phyloP scores from a whole-genome alignment of 1,140 invertebrate species.

The Hydropsyche tenuis region DNA sequence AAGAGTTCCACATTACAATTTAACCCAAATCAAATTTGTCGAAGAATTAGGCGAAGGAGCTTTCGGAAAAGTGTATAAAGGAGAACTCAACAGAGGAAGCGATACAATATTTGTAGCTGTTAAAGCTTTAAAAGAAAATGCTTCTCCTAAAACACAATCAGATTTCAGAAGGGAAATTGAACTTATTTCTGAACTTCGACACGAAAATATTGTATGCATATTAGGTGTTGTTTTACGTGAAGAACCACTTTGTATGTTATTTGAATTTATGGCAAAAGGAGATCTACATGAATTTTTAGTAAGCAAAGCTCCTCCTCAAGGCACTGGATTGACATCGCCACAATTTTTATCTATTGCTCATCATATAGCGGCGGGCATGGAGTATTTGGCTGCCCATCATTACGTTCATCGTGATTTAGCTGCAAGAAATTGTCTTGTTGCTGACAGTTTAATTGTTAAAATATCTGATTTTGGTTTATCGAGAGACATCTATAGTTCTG shows the following conservation, averaged over 20 bases:
- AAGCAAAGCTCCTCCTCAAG: slow-evolving; percentile 84
- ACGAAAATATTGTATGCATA: slow-evolving; percentile 95
- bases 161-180: slow-evolving; percentile 92
- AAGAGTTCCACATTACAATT: slow-evolving; percentile 74
- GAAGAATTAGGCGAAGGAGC: slow-evolving; percentile 96
- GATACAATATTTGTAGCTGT: slow-evolving; percentile 85
- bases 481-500: slow-evolving; percentile 88
- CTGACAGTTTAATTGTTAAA: slow-evolving; percentile 91
- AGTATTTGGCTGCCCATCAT: slow-evolving; percentile 92
- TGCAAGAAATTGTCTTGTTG: slow-evolving; percentile 94
- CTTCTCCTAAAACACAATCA: slow-evolving; percentile 86
- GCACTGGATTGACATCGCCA: slow-evolving; percentile 61
- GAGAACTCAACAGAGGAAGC: slow-evolving; percentile 77
- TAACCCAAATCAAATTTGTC: slow-evolving; percentile 85
- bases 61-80: slow-evolving; percentile 96
- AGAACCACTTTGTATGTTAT: slow-evolving; percentile 94
- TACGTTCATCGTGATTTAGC: slow-evolving; percentile 97
- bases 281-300: slow-evolving; percentile 95
- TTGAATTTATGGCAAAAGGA: slow-evolving; percentile 95
- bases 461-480: slow-evolving; percentile 97
- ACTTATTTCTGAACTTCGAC: slow-evolving; percentile 90
- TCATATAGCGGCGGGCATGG: slow-evolving; percentile 96
- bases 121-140: slow-evolving; percentile 93
- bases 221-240: slow-evolving; percentile 90
- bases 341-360: slow-evolving; percentile 79